These are phyloP conservation scores for Tetramorium alpestre DNA, from an alignment of 1,140 invertebrate genomes.

Conservation along the genomic window DNA sequence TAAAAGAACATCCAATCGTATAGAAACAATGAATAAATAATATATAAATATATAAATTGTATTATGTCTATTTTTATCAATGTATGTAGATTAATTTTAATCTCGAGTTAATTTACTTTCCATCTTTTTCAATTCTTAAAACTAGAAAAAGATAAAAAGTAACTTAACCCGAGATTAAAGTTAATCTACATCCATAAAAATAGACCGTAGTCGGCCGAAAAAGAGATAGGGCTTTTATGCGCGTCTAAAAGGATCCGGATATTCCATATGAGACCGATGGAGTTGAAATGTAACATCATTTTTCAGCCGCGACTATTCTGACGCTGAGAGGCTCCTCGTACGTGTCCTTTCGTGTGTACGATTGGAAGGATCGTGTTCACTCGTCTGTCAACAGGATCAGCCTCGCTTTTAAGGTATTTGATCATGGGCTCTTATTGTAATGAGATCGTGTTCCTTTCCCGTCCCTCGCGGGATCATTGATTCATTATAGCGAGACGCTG, in stretches of 20 bases:
- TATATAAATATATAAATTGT: neutral
- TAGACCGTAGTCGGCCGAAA: too few relatives aligned
- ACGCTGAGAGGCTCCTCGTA: conserved; percentile 96
- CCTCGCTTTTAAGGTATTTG: conserved; percentile 92
- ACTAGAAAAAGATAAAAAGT: too few relatives aligned
- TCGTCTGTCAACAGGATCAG: conserved; percentile 94
- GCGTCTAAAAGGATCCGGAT: neutral
- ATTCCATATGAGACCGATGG: conserved; percentile 38
- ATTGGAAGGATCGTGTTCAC: conserved; percentile 96
- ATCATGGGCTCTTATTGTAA: conserved; percentile 35
- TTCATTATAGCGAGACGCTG: conserved; percentile 44
- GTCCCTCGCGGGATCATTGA: conserved; percentile 17
- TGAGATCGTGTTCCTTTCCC: neutral
- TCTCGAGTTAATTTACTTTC: too few relatives aligned
- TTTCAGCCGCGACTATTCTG: conserved; percentile 92
- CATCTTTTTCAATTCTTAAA: too few relatives aligned
- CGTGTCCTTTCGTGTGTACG: conserved; percentile 96
- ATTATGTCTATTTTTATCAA: neutral
- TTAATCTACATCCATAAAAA: too few relatives aligned
- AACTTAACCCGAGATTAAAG: too few relatives aligned
- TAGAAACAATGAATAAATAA: neutral
- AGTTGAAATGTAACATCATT: conserved; percentile 67
- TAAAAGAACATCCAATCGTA: neutral
- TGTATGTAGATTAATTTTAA: too few relatives aligned
- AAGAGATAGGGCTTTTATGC: neutral